Evolutionary conservation across 2,888 invertebrate species (phyloP), one percentile per base, ranked within the genome.

Genomic region (Hypomecis punctinalis): DNA sequence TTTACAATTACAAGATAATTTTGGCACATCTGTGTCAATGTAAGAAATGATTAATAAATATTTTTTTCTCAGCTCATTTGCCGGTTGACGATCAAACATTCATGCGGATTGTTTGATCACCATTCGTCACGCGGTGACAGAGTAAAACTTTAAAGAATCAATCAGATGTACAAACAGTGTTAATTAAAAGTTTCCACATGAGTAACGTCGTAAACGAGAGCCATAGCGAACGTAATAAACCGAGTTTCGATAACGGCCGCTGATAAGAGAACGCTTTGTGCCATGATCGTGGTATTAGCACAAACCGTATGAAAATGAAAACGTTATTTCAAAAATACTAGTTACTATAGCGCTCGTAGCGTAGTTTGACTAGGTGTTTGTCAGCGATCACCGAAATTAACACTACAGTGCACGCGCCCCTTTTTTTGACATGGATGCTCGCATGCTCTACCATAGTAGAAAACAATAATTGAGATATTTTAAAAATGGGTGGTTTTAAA

Each of bases 101-200:
- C 9, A 0, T 10, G 3, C 39, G 5, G 7, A 35, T 36, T 11
- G 51, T 51, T 43, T 43, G 43, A 42, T n/a, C 43, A 13, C n/a
- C 4, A 13, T 46, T 46, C 36, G 46, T 42, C 23, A 10, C 5
- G 39, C 39, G n/a, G n/a, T n/a, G 1, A 47, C 7, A n/a, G 46
- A 7, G 10, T 46, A 47, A n/a, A 40, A 37, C 33, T 6, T 11
- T 5, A 55, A 37, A 36, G 13, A 45, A 46, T 46, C 13, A 45
- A 37, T 55, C 13, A 46, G n/a, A 43, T 35, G 9, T n/a, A 13
- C n/a, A 36, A 55, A 45, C 6, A 35, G 6, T 11, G 45, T 43
- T 62, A 53, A 70, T 70, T 58, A 67, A 67, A 63, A 63, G 33
- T 68, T 67, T 68, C 68, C 61, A 61, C 61, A 51, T 43, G 66